Conservation (phyloP, 2,797 vertebrate species). For the Bucorvus abyssinicus region DNA sequence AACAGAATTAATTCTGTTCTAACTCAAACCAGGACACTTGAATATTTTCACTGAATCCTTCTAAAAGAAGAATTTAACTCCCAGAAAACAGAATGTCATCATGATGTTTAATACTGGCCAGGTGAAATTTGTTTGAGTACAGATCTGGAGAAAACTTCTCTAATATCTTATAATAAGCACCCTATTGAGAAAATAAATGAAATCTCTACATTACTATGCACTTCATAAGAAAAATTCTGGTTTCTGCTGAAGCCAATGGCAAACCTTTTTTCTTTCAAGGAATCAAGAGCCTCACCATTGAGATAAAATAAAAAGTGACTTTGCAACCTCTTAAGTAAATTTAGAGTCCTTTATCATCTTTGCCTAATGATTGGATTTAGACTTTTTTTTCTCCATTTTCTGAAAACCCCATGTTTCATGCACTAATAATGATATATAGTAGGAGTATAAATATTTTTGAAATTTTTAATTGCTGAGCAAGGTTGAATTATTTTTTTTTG, state of each 20-base stretch:
- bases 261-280: background rate
- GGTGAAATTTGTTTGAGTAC: background rate
- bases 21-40: background rate
- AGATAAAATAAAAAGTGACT: background rate
- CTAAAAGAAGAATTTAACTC: background rate
- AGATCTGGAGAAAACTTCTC: background rate
- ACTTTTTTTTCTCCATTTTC: background rate
- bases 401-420: background rate
- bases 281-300: background rate
- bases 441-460: background rate
- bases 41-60: background rate
- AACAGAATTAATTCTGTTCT: too few species aligned
- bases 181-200: background rate
- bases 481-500: background rate
- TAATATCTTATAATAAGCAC: background rate
- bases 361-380: background rate
- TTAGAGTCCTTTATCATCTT: background rate
- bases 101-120: background rate
- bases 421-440: background rate
- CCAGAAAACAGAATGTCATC: background rate
- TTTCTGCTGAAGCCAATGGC: background rate
- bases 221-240: background rate
- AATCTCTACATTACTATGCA: background rate
- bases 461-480: background rate
- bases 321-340: background rate